Conservation (phyloP, 2,888 invertebrate genomes). For the Scaptomyza reducta region DNA sequence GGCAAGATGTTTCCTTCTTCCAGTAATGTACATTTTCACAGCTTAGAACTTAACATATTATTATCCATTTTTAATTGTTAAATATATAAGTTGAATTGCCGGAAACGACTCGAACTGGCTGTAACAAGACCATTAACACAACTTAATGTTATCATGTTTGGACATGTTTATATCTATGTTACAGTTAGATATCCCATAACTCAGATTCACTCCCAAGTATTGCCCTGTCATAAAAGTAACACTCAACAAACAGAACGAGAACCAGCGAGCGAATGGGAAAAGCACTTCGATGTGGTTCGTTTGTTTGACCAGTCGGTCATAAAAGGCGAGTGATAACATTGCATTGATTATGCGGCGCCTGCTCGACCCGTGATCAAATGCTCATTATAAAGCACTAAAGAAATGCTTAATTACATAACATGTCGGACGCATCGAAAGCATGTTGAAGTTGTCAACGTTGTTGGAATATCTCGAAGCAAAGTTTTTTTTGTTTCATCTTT, state of each 20-base stretch:
- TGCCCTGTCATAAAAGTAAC: constrained; percentile 23
- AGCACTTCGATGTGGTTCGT: constrained; percentile 10
- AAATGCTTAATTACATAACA: constrained; percentile 58
- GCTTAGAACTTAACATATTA: background rate
- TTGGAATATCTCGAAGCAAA: constrained; percentile 33
- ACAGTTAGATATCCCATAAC: background rate
- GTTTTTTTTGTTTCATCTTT: background rate
- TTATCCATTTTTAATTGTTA: background rate
- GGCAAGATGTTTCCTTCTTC: background rate
- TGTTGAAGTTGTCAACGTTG: constrained; percentile 47
- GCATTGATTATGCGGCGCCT: constrained; percentile 59
- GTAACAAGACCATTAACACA: background rate
- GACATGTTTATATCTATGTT: background rate
- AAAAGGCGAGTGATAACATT: constrained; percentile 45
- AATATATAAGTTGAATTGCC: background rate
- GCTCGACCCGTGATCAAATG: constrained; percentile 52
- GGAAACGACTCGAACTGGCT: background rate
- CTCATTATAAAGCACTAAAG: constrained; percentile 60
- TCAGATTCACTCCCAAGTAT: constrained; percentile 1
- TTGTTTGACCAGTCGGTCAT: constrained; percentile 23
- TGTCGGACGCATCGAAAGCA: constrained; percentile 37
- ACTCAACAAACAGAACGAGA: constrained; percentile 11
- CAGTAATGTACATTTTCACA: background rate
- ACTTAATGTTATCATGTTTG: background rate
- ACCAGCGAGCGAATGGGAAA: background rate